Percentiles rank a stretch among this genome's conserved stretches.
Evolutionary conservation across 2,888 invertebrate species (phyloP).

Genomic region (Spisula solida): DNA sequence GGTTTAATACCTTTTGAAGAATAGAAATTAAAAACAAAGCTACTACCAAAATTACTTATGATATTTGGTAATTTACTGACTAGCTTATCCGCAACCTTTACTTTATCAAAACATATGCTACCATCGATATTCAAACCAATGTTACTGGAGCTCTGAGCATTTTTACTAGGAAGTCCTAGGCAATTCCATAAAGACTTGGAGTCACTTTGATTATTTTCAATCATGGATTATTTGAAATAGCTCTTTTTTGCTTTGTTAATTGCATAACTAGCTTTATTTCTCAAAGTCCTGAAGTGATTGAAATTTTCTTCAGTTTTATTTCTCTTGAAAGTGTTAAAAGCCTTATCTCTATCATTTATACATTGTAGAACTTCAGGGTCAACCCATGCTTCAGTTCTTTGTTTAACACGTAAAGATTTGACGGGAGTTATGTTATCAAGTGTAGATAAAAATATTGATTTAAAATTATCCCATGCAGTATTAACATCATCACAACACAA

Average conservation of each 20-base stretch:
- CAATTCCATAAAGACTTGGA: conserved; percentile 33
- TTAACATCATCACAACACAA: too few relatives aligned
- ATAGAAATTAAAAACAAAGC: neutral
- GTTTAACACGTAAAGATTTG: too few relatives aligned
- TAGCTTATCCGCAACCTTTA: conserved; percentile 30
- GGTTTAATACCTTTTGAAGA: neutral
- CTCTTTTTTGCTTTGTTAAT: conserved; percentile 42
- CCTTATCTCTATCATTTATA: conserved; percentile 48
- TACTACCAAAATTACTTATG: neutral
- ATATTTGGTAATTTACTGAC: too few relatives aligned
- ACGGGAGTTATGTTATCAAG: too few relatives aligned
- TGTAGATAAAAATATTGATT: too few relatives aligned
- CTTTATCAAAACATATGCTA: conserved; percentile 23
- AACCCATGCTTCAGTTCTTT: conserved; percentile 43
- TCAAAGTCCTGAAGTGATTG: conserved; percentile 18
- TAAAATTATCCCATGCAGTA: too few relatives aligned
- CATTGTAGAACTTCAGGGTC: conserved; percentile 32
- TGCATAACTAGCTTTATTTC: conserved; percentile 29
- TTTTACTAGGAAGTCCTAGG: conserved; percentile 13
- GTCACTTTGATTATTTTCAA: conserved; percentile 31
- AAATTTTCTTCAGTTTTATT: conserved; percentile 40
- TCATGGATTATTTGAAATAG: too few relatives aligned
- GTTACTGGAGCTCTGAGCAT: conserved; percentile 8
- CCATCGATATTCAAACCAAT: conserved; percentile 26
- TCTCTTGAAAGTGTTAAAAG: conserved; percentile 26